These are phyloP conservation scores for Tiaroga cobitis DNA, from an alignment of 2,797 vertebrate genomes.

Conservation along the genomic window DNA sequence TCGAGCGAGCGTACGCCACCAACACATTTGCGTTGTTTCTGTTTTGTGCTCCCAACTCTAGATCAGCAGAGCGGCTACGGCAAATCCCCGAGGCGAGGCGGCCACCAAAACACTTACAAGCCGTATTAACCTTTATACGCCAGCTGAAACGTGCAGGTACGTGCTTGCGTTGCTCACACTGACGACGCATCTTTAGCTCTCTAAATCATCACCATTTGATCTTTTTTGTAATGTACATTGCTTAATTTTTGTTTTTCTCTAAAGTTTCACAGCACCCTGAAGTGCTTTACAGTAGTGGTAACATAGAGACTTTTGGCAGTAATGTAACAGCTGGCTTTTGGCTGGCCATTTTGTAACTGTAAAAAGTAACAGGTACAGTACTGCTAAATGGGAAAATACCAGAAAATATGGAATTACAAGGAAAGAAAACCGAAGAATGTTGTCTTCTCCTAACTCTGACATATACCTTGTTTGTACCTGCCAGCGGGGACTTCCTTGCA, in stretches of 20 bases:
- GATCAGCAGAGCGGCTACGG: conserved; percentile 98
- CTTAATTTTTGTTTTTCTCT: conserved; percentile 85
- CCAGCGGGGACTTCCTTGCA: conserved; percentile 99
- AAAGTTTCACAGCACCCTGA: conserved; percentile 96
- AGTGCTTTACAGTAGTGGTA: conserved; percentile 97
- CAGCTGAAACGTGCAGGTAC: conserved; percentile 88
- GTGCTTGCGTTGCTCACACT: conserved; percentile 69
- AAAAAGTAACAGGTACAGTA: conserved; percentile 99
- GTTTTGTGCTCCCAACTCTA: conserved; percentile 71
- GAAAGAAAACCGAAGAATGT: conserved; percentile 88
- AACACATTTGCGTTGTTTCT: conserved; percentile 52
- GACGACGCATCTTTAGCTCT: conserved; percentile 45
- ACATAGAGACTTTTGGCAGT: conserved; percentile 90
- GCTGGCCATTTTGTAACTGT: conserved; percentile 95
- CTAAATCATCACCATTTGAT: conserved; percentile 69
- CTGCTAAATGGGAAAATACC: conserved; percentile 93
- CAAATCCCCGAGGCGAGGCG: conserved; percentile 95
- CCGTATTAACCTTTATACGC: conserved; percentile 93
- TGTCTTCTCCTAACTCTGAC: conserved; percentile 99
- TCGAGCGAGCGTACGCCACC: conserved; percentile 9
- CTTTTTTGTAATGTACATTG: conserved; percentile 83
- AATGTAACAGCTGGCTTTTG: conserved; percentile 92
- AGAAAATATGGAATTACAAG: conserved; percentile 97
- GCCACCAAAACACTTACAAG: conserved; percentile 99
- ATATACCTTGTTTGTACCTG: conserved; percentile 99